Evolutionary conservation across 2,113 vertebrate genomes (phyloP), one percentile per base, ranked within the genome.

Genomic region (Lepus europaeus): DNA sequence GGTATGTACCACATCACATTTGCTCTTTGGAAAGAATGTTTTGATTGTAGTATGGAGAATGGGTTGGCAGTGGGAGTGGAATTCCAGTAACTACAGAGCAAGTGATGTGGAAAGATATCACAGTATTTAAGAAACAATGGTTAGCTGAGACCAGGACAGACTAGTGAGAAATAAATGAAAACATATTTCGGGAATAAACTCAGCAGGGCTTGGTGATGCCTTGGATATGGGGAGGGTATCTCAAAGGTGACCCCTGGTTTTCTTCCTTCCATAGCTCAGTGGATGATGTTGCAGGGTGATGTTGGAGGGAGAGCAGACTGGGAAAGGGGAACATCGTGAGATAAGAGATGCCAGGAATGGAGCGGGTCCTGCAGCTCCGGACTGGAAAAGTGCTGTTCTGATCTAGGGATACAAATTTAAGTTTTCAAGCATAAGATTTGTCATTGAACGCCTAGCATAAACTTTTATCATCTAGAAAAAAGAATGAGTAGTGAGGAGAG

Each of bases 241-340:
- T 69, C 63, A 86, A n/a, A 86, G 83, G 66, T 45, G 66, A 59
- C 77, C 56, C 11, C 74, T 91, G 27, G n/a, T 64, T 86, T 97
- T 89, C 70, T 83, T n/a, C 66, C n/a, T 14, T 82, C 39, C 27
- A 2, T 59, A 73, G 33, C 93, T 66, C 70, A 89, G 29, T 72
- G 61, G n/a, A 72, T 61, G 53, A 63, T 45, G 29, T 56, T 82
- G 36, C 63, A 68, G 77, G 76, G 86, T 31, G 27, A 72, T 29
- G 45, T 29, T 93, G 68, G 88, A 91, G 61, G 33, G 73, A 53
- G 64, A 77, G 68, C 73, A 81, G 88, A 33, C 53, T 64, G 61
- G 51, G 19, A 89, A 89, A 39, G 27, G 31, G 89, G 64, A 86
- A 91, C 81, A 49, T 70, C 51, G 0, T 69, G 51, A 85, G 61